A percentile compares a stretch with the other conserved stretches of the same genome.
phyloP scores from a whole-genome alignment of 2,113 vertebrate genomes.

The Jaculus jaculus region DNA sequence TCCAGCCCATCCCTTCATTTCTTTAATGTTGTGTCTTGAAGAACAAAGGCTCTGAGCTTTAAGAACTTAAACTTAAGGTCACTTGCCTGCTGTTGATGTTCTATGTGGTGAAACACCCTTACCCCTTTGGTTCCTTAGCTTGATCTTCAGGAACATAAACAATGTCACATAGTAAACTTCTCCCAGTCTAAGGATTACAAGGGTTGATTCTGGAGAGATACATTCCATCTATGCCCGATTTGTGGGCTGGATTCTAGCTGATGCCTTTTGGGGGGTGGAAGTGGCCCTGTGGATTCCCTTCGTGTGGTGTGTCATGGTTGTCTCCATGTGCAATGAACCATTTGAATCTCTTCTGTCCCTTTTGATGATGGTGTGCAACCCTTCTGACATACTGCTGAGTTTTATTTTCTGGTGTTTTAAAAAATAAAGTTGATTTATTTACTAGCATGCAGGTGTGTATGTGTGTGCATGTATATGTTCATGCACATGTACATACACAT shows the following conservation, averaged over 20 bases:
- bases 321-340: no score
- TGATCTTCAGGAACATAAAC: neutral
- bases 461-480: no score
- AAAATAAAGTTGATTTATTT: no score
- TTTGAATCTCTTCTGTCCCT: no score
- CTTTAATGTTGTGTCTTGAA: neutral
- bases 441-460: no score
- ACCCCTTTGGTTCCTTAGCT: neutral
- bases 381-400: neutral
- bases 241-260: neutral
- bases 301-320: neutral
- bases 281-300: neutral
- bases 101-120: neutral
- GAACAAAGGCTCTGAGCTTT: neutral
- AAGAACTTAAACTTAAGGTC: neutral
- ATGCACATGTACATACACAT: no score
- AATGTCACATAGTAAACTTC: neutral
- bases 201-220: neutral
- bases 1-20: neutral
- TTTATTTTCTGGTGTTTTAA: neutral
- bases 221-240: neutral
- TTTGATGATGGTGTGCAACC: no score
- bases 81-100: neutral
- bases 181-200: neutral
- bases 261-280: neutral